A percentile compares a stretch with the other conserved stretches of the same genome.
These are phyloP conservation scores for Trachelipus rathkii DNA, from an alignment of 1,140 invertebrate species.

Conservation along the genomic window DNA sequence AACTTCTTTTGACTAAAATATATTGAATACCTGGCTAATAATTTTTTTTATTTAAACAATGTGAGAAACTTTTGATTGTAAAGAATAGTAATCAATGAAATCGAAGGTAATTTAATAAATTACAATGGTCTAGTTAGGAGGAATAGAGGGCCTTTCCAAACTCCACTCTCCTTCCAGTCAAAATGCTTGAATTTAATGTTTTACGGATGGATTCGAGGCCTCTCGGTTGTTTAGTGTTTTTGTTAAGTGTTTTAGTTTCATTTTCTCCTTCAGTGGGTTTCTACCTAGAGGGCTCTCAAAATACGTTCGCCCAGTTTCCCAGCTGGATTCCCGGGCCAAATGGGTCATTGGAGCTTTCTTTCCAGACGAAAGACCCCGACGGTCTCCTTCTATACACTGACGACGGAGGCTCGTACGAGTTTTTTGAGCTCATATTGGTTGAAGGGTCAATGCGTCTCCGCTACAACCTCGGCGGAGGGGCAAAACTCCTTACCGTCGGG, in stretches of 20 bases:
- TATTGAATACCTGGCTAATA: background rate
- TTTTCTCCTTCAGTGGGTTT: constrained; percentile 42
- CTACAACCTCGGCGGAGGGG: constrained; percentile 79
- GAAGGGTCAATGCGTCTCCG: constrained; percentile 80
- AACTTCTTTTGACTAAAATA: background rate
- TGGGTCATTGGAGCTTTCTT: constrained; percentile 83
- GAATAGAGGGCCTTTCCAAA: background rate
- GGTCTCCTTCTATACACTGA: constrained; percentile 86
- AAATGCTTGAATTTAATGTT: background rate
- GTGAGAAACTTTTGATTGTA: background rate
- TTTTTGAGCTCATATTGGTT: constrained; percentile 90
- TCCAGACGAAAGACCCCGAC: constrained; percentile 84
- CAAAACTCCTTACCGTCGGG: constrained; percentile 80
- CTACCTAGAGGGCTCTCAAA: constrained; percentile 68
- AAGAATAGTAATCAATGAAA: too few species aligned
- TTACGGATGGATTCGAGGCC: background rate
- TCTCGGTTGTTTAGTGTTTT: background rate
- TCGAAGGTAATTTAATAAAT: background rate
- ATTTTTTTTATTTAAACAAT: background rate
- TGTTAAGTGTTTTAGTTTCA: background rate
- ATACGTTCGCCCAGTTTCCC: constrained; percentile 81
- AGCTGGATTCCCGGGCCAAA: constrained; percentile 84
- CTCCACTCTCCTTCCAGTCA: background rate
- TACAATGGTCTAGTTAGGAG: background rate
- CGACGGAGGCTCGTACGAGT: constrained; percentile 88